These are phyloP conservation scores for Acromyrmex charruanus DNA, from an alignment of 1,140 invertebrate species.

Conservation along the genomic window DNA sequence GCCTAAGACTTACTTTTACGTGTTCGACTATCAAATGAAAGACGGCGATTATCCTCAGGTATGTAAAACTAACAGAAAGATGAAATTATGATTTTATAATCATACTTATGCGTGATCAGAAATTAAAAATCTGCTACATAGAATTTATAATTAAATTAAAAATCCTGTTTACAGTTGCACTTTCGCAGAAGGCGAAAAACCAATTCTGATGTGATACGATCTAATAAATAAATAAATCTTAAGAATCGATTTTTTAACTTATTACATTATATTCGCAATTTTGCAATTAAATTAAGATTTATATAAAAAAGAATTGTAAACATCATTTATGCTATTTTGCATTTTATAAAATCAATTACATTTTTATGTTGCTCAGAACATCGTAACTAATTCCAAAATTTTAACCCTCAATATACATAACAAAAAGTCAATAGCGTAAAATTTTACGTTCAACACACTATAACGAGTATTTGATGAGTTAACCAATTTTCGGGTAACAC, in stretches of 20 bases:
- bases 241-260: not conserved
- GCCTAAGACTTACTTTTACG: slow-evolving; percentile 95
- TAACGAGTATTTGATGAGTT: not conserved
- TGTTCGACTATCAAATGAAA: slow-evolving; percentile 97
- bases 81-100: too few relatives aligned
- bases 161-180: not conserved
- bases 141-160: not conserved
- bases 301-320: not conserved
- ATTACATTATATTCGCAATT: not conserved
- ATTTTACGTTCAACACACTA: not conserved
- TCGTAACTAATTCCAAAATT: not conserved
- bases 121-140: too few relatives aligned
- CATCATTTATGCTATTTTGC: not conserved
- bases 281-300: not conserved
- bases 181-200: not conserved
- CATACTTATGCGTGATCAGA: too few relatives aligned
- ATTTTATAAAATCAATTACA: not conserved
- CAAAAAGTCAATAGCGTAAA: not conserved
- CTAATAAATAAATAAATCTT: not conserved
- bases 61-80: slow-evolving; percentile 70
- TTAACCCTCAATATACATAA: not conserved
- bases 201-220: not conserved
- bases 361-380: not conserved
- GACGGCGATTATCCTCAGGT: slow-evolving; percentile 96
- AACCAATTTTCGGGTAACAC: slow-evolving; percentile 12